Evolutionary conservation across 2,888 invertebrate species (phyloP).

Genomic region (Pycnomerus fuliginosus): DNA sequence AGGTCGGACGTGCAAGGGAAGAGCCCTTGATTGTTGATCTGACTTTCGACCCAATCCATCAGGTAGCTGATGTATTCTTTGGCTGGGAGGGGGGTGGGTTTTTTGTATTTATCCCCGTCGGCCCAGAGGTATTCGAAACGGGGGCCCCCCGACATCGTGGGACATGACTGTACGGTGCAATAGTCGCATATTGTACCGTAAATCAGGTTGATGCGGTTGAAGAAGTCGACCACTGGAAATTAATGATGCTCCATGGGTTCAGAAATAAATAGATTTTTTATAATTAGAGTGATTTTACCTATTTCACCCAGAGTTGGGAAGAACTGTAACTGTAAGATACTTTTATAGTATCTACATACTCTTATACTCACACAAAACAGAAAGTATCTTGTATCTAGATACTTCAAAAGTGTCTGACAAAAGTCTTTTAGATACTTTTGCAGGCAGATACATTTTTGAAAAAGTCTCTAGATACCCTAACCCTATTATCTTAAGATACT

Average conservation of each 20-base stretch:
- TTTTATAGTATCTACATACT: too few species aligned
- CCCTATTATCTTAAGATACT: too few species aligned
- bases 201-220: constrained; percentile 88
- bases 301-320: too few species aligned
- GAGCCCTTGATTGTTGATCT: constrained; percentile 84
- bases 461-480: too few species aligned
- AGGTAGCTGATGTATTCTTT: constrained; percentile 78
- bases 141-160: constrained; percentile 88
- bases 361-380: too few species aligned
- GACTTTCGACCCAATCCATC: constrained; percentile 90
- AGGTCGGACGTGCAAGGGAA: constrained; percentile 84
- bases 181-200: constrained; percentile 87
- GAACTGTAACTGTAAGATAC: too few species aligned
- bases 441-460: too few species aligned
- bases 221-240: constrained; percentile 84
- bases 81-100: constrained; percentile 79
- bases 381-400: too few species aligned
- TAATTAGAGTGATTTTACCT: too few species aligned
- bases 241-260: neutral
- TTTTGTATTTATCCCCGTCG: constrained; percentile 76
- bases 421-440: too few species aligned
- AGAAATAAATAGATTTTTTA: neutral
- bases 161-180: constrained; percentile 80
- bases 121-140: constrained; percentile 91
- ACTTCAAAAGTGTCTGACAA: too few species aligned